Evolutionary conservation across 2,888 invertebrate species (phyloP), one percentile per base, ranked within the genome.

Genomic region (Sipha maydis): DNA sequence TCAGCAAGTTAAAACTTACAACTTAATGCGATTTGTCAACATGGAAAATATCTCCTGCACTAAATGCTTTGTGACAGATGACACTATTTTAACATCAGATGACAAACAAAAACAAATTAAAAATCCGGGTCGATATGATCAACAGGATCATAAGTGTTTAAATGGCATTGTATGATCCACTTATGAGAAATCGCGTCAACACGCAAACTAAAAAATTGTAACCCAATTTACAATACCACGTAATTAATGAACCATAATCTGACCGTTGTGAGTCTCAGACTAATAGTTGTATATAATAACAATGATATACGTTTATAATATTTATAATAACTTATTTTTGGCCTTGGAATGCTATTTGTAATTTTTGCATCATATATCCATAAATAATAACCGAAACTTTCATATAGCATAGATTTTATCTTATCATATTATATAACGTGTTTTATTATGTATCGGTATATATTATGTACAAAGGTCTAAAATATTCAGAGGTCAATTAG

Each of bases 51-150:
- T 48, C 21, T 61, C 17, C 3, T 1, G 34, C 38, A 73, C 11
- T 4, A 25, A 19, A 17, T 34, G 38, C 1, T 41, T 21, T 25
- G 8, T 25, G 25, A 38, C 38, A 41, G 25, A 9, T 41, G 41
- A 38, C 38, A 38, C 21, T 41, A 38, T 41, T 71, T 28, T 28
- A 71, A 79, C 31, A 25, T 61, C 69, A 71, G 34, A 69, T 56
- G 56, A 76, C 41, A 25, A 61, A 84, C 61, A 75, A 56, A 38
- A 28, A 76, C 31, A 28, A 76, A 84, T 76, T 84, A 41, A 38
- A 84, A 78, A 85, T 85, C 48, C 67, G 67, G 78, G 85, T 85
- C 77, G 77, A 85, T 31, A 31, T 41, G 41, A 76, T 84, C 38
- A 75, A 84, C 76, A 41, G 38, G n/a, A 76, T 41, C 31, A 76